Conservation (phyloP, 2,888 invertebrate species). For the Eutolmus rufibarbis region DNA sequence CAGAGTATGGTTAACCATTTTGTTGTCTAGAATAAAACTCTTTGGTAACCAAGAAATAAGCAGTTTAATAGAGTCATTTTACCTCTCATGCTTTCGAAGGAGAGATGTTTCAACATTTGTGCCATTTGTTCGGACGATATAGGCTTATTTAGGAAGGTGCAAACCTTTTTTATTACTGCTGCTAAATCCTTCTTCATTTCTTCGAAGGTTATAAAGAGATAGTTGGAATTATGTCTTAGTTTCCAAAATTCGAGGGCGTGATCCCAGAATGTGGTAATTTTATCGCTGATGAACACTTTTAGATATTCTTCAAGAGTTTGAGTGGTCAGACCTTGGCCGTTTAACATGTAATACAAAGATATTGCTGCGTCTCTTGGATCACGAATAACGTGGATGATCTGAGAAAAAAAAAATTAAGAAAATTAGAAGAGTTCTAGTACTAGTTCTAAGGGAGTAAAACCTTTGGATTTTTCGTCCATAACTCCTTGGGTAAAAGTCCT, state of each 20-base stretch:
- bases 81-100: constrained; percentile 57
- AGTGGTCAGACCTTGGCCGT: constrained; percentile 67
- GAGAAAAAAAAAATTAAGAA: constrained; percentile 47
- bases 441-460: constrained; percentile 43
- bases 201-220: constrained; percentile 49
- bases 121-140: constrained; percentile 51
- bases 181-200: constrained; percentile 57
- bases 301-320: constrained; percentile 66
- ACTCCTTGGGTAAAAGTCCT: constrained; percentile 55
- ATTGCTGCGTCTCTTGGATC: constrained; percentile 84
- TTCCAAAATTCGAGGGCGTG: constrained; percentile 60
- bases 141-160: constrained; percentile 52
- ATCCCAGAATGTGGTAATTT: constrained; percentile 54
- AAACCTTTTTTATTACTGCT: constrained; percentile 54
- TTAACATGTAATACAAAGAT: constrained; percentile 75
- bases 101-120: constrained; percentile 53
- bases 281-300: constrained; percentile 45
- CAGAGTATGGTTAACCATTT: not conserved
- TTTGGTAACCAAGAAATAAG: not conserved
- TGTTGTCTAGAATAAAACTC: not conserved
- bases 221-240: constrained; percentile 54
- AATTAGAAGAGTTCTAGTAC: not conserved
- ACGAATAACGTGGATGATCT: constrained; percentile 80
- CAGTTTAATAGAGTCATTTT: not conserved
- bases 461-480: constrained; percentile 59